These are phyloP conservation scores for Frankliniella intonsa DNA, from an alignment of 2,888 invertebrate genomes.

Conservation along the genomic window DNA sequence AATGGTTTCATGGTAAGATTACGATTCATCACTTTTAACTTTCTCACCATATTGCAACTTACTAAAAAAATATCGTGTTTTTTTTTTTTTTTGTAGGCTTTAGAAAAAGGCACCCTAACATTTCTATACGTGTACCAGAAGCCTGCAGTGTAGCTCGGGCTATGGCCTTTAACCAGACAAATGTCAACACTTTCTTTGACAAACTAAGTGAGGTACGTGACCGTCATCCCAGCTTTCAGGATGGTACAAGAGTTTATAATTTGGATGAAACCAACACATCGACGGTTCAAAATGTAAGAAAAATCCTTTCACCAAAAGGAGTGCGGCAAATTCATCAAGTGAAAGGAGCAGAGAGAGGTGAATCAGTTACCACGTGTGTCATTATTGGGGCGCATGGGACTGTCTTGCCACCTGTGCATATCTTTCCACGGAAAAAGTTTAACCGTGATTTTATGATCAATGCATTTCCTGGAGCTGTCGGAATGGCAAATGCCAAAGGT, in stretches of 20 bases:
- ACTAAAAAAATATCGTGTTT: neutral
- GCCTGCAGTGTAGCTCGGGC: neutral
- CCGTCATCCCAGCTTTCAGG: neutral
- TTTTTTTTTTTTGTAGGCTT: neutral
- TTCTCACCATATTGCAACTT: neutral
- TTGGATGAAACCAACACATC: neutral
- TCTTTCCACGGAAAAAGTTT: constrained; percentile 40
- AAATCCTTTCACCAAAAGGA: neutral
- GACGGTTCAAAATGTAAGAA: neutral
- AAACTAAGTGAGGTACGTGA: neutral
- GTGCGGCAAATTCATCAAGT: neutral
- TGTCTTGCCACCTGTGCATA: constrained; percentile 39
- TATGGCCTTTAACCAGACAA: neutral
- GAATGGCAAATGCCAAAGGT: constrained; percentile 39
- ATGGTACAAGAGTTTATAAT: neutral
- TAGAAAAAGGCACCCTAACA: neutral
- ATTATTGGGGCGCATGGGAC: constrained; percentile 42
- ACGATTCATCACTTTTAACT: neutral
- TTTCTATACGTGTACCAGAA: neutral
- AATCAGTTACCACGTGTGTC: constrained; percentile 43
- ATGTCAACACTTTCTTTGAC: constrained; percentile 6
- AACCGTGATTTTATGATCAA: constrained; percentile 41
- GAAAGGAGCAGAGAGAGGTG: constrained; percentile 40
- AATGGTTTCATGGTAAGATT: neutral
- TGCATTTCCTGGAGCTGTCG: constrained; percentile 39